Base-by-base conservation (phyloP, 2,797 vertebrate genomes). In the Macropus fuliginosus region DNA sequence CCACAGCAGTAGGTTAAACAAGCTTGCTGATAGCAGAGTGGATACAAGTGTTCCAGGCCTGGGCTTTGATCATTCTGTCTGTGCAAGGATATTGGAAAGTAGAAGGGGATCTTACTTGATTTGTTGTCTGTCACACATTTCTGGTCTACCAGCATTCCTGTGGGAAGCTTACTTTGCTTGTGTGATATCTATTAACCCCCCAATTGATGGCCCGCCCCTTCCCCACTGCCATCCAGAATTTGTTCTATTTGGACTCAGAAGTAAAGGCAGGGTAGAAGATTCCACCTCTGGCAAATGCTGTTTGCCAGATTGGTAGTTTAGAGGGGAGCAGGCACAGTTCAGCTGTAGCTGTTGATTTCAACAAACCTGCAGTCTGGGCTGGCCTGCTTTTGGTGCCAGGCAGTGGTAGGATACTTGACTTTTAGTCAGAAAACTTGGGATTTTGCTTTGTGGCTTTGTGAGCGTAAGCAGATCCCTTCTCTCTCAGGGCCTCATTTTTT, bases 1-100 rank as follows among this genome's bases (percentile, higher is more conserved):
- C 16, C 16, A 40, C n/a, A 40, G 34, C 66, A 74, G 29, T 62
- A 34, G n/a, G 13, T 74, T 40, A n/a, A 74, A 62, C 28, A 59
- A 59, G 31, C 28, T 52, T 93, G 13, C 12, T 96, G 9, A 95
- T 34, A 95, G 56, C 46, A 95, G 46, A 95, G 94, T 94, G 28
- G n/a, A 57, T 4, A 50, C 92, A 94, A 81, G 91, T 91, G 54
- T 92, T 92, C 31, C 34, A 92, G 54, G 56, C 28, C 0, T 57
- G 92, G 28, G 34, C 52, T 91, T 52, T 93, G 89, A 92, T 94
- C 31, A 34, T 96, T 96, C 66, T 66, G 81, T 56, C 91, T 74
- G 93, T 93, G 74, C 92, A 94, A 57, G 81, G 21, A 31, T 96
- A 21, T 27, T 94, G 95, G 91, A 93, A 96, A 94, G 92, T 59